Evolutionary conservation across 2,113 vertebrate species (phyloP).

Genomic region (Aldabrachelys gigantea): DNA sequence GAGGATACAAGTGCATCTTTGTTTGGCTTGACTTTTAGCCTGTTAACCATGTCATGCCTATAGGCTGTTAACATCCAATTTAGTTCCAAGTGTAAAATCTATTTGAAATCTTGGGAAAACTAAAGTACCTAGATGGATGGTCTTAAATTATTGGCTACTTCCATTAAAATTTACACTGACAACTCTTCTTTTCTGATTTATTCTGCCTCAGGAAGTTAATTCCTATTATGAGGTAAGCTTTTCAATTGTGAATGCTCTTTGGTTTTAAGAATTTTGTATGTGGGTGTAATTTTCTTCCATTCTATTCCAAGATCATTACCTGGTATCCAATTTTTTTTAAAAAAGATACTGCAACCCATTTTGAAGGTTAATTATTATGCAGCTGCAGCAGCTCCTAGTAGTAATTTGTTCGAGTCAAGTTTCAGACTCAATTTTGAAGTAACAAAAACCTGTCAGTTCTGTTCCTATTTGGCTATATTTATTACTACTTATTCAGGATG

Average conservation of each 20-base stretch:
- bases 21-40: not conserved
- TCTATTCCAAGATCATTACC: too few relatives aligned
- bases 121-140: not conserved
- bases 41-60: not conserved
- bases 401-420: not conserved
- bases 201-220: not conserved
- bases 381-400: not conserved
- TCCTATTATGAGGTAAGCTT: not conserved
- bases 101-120: too few relatives aligned
- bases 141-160: not conserved
- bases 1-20: not conserved
- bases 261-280: not conserved
- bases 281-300: too few relatives aligned
- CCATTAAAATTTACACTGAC: not conserved
- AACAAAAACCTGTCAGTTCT: rapidly evolving
- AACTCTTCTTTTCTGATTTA: not conserved
- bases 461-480: not conserved
- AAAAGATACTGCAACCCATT: not conserved
- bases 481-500: not conserved
- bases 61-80: not conserved
- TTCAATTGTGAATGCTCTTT: not conserved
- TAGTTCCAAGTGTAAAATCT: not conserved
- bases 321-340: not conserved
- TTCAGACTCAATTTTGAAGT: not conserved
- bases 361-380: not conserved